Evolutionary conservation across 2,888 invertebrate species (phyloP).

Genomic region (Portevinia maculata): DNA sequence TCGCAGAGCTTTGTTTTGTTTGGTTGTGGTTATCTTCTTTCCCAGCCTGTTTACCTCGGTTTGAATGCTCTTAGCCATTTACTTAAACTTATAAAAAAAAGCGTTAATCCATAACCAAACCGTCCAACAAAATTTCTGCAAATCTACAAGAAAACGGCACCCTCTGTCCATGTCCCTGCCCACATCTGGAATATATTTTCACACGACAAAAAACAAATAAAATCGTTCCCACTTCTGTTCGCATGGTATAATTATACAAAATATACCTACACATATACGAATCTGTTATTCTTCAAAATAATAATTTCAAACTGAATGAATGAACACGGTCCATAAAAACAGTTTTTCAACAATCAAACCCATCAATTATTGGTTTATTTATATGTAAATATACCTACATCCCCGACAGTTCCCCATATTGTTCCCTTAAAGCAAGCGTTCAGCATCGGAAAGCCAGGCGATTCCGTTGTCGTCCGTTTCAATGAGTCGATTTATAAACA

Average conservation of each 20-base stretch:
- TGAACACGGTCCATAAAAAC: constrained; percentile 59
- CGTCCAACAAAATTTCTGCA: no score
- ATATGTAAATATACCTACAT: constrained; percentile 63
- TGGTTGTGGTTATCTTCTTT: no score
- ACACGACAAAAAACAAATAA: background rate
- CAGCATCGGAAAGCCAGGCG: constrained; percentile 13
- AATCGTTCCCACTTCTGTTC: background rate
- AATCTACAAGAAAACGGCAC: no score
- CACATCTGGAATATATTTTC: background rate
- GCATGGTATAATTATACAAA: constrained; percentile 21
- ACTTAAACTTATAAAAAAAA: no score
- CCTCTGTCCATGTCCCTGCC: no score
- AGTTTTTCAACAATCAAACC: constrained; percentile 61
- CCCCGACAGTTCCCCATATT: constrained; percentile 10
- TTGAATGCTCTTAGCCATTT: no score
- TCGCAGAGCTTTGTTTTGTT: no score
- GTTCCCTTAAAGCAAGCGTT: background rate
- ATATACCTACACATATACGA: background rate
- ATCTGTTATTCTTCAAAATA: constrained; percentile 17
- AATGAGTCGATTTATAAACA: constrained; percentile 73
- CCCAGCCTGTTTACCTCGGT: no score
- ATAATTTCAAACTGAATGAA: constrained; percentile 40
- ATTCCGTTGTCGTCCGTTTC: constrained; percentile 16
- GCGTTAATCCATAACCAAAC: no score
- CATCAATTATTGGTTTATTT: constrained; percentile 74